phyloP scores from a whole-genome alignment of 1,140 invertebrate species.

The Drosophila bifasciata region DNA sequence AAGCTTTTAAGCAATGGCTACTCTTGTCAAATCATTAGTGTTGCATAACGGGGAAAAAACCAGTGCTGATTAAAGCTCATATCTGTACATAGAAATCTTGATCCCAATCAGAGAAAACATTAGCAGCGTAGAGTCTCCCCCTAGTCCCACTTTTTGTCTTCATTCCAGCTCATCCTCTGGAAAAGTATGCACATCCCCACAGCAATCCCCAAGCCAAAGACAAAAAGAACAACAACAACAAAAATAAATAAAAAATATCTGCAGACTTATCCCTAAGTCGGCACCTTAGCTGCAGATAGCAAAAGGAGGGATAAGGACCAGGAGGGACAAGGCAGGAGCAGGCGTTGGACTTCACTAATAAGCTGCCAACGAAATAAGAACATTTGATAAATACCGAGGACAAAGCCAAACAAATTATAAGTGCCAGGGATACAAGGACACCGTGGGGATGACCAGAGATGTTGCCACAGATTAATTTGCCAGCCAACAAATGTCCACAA shows the following conservation, averaged over 20 bases:
- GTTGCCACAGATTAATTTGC: constrained; percentile 46
- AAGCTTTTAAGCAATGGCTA: too few relatives aligned
- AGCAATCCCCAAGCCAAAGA: not conserved
- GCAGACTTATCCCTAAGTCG: constrained; percentile 55
- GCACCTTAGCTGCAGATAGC: constrained; percentile 15
- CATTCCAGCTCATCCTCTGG: too few relatives aligned
- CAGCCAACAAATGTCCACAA: constrained; percentile 45
- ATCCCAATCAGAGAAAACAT: too few relatives aligned
- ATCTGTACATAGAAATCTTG: too few relatives aligned
- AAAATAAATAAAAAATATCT: constrained; percentile 39
- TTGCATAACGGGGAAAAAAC: too few relatives aligned
- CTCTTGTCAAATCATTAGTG: too few relatives aligned
- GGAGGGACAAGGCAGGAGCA: not conserved
- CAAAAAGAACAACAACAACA: constrained; percentile 8
- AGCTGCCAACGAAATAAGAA: constrained; percentile 72
- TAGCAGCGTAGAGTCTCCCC: too few relatives aligned
- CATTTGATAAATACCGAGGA: constrained; percentile 75
- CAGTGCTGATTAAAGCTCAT: too few relatives aligned
- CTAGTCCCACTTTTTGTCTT: not conserved
- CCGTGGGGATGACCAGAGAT: constrained; percentile 45
- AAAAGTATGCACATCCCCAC: too few relatives aligned
- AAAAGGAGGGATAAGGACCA: constrained; percentile 2
- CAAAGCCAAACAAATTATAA: constrained; percentile 78
- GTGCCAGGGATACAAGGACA: constrained; percentile 25
- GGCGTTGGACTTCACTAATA: constrained; percentile 58